These are phyloP conservation scores for Orchesella flavescens DNA, from an alignment of 2,888 invertebrate genomes.

Conservation along the genomic window DNA sequence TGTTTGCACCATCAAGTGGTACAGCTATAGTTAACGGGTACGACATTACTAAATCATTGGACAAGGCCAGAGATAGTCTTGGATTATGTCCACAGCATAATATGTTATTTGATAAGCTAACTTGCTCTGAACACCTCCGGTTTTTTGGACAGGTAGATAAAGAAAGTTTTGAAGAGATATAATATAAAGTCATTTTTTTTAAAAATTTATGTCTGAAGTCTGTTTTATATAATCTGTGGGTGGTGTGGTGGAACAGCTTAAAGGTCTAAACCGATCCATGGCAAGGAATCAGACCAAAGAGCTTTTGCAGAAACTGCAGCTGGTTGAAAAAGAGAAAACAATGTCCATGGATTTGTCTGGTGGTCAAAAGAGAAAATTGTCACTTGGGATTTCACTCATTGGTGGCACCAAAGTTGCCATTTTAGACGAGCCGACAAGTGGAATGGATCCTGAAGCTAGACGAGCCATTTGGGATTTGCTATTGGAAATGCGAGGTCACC, in stretches of 20 bases:
- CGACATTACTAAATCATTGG: constrained; percentile 81
- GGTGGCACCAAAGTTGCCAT: constrained; percentile 80
- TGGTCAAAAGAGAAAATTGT: constrained; percentile 93
- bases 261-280: constrained; percentile 77
- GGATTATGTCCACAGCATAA: constrained; percentile 95
- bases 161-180: no score
- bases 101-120: constrained; percentile 86
- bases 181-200: no score
- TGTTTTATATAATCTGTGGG: no score
- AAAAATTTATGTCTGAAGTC: no score
- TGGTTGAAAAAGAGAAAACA: constrained; percentile 79
- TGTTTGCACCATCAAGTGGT: constrained; percentile 81
- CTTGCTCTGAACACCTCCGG: constrained; percentile 85
- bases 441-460: constrained; percentile 78
- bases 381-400: constrained; percentile 88
- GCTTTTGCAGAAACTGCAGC: constrained; percentile 79
- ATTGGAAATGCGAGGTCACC: constrained; percentile 80
- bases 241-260: no score
- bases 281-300: constrained; percentile 77
- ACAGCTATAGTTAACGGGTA: constrained; percentile 83
- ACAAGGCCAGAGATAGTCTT: constrained; percentile 81
- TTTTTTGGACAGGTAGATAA: constrained; percentile 80
- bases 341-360: constrained; percentile 84
- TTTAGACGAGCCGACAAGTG: constrained; percentile 77
- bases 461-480: constrained; percentile 84